Percentiles rank a stretch among this genome's conserved stretches.
These are phyloP conservation scores for Drosophila flavopinicola DNA, from an alignment of 2,888 invertebrate genomes.

Conservation along the genomic window DNA sequence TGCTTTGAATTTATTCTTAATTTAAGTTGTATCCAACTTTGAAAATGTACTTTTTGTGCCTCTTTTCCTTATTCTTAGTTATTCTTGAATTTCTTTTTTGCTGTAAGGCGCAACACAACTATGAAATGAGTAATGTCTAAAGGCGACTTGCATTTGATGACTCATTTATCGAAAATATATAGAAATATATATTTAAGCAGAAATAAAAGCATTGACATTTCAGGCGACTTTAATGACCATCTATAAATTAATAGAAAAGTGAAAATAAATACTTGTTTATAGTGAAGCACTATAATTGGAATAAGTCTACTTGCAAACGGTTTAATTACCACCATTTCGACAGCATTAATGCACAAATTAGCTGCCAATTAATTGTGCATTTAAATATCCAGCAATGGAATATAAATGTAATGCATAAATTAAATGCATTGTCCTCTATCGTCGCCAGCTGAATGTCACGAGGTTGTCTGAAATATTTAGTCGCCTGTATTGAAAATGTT, in stretches of 20 bases:
- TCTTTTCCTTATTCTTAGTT: no score
- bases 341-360: slow-evolving; percentile 46
- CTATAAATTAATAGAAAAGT: not conserved
- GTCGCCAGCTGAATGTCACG: slow-evolving; percentile 5
- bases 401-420: slow-evolving; percentile 40
- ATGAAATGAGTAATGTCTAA: no score
- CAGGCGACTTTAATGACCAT: not conserved
- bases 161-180: no score
- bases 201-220: not conserved
- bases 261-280: not conserved
- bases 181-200: no score
- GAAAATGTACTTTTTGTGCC: no score
- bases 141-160: no score
- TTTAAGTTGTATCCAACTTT: no score
- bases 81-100: no score
- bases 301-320: not conserved
- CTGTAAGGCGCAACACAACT: no score
- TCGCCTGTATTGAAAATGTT: slow-evolving; percentile 2
- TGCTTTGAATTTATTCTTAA: no score
- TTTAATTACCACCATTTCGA: slow-evolving; percentile 13
- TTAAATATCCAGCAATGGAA: slow-evolving; percentile 27
- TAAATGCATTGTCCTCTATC: slow-evolving; percentile 9
- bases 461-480: slow-evolving; percentile 25
- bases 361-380: slow-evolving; percentile 51
- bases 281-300: not conserved